A percentile compares a stretch with the other conserved stretches of the same genome.
These are phyloP conservation scores for Rhynchonycteris naso DNA, from an alignment of 2,797 vertebrate species.

Conservation along the genomic window DNA sequence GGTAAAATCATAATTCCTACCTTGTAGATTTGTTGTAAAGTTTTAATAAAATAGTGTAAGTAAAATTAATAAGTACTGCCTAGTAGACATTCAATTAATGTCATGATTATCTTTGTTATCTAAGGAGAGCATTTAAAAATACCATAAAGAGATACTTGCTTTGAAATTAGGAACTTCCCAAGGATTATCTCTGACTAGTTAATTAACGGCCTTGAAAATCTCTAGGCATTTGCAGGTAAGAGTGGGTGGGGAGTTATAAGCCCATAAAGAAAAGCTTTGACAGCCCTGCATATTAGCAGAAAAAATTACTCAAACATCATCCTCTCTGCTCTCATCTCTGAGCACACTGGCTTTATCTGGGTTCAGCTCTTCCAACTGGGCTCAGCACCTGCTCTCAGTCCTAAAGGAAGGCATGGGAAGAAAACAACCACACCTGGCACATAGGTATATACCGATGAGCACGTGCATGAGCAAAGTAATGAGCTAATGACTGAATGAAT, in stretches of 20 bases:
- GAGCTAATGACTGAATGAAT: neutral
- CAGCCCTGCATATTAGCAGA: neutral
- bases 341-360: neutral
- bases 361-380: neutral
- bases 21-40: constrained; percentile 43
- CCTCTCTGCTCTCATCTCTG: neutral
- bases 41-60: constrained; percentile 39
- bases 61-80: constrained; percentile 43
- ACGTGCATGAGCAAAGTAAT: neutral
- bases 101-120: constrained; percentile 35
- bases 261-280: neutral
- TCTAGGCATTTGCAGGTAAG: constrained; percentile 30
- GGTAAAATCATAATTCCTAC: constrained; percentile 32
- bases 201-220: constrained; percentile 53
- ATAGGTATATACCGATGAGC: neutral
- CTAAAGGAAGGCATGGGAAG: neutral
- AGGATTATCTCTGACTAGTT: constrained; percentile 55
- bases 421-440: neutral
- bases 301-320: neutral
- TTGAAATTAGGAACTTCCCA: constrained; percentile 53
- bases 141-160: constrained; percentile 24
- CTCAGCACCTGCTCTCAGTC: neutral
- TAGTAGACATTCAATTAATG: neutral
- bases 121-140: constrained; percentile 45
- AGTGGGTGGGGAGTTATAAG: constrained; percentile 9